Evolutionary conservation across 2,888 invertebrate genomes (phyloP), one percentile per base, ranked within the genome.

Genomic region (Phortica magna): DNA sequence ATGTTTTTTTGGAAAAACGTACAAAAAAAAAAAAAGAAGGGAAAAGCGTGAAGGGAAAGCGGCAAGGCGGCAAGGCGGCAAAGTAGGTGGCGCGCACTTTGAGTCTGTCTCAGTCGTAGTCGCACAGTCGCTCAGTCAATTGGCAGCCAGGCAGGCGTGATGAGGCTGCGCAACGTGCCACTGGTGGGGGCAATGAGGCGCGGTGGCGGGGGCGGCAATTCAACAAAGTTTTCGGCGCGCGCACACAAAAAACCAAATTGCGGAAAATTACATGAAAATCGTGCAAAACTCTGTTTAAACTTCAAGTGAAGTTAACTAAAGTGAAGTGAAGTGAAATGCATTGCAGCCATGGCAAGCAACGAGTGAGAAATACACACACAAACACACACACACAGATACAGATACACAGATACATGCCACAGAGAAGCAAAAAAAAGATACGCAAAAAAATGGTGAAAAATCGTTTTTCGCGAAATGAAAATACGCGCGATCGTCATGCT

Each of bases 231-330:
- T 31, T 53, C 31, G 55, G 12, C 39, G 10, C 14, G 31, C 72
- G 43, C 59, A 61, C 43, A 61, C 59, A 73, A 71, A 71, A 22
- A 48, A 31, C 79, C 79, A 83, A 83, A 79, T 84, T 86, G 80
- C 80, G 88, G 89, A 89, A 90, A 89, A 89, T 89, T 89, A 89
- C 89, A 89, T 89, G 90, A 89, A 90, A 89, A 90, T 89, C 89
- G 89, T 89, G 89, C 89, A 89, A 84, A 80, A 87, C 88, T 87
- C 31, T 82, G 85, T 88, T 87, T 81, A 48, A 48, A 83, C 87
- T 84, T 81, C 80, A 79, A 83, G 84, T 79, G 84, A 82, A 85
- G 81, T 82, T 83, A 87, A 73, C 74, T 72, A 74, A n/a, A n/a
- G n/a, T n/a, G 57, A 76, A 64, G 73, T 61, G 73, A n/a, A n/a